Conservation (phyloP, 2,797 vertebrate species). For the Brotula barbata region DNA sequence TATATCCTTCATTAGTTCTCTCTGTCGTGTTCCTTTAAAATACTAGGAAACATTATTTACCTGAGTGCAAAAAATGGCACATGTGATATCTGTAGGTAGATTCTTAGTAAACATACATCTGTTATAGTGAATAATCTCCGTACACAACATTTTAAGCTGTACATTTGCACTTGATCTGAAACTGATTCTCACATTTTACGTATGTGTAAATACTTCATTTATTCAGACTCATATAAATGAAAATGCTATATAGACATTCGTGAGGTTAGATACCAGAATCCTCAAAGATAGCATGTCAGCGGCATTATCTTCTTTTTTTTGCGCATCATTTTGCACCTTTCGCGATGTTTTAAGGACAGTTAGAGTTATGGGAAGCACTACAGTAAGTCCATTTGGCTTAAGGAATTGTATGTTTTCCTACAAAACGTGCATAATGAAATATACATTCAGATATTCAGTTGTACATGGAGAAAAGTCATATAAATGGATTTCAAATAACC, state of each 20-base stretch:
- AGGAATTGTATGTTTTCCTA: slow-evolving; percentile 57
- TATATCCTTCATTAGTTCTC: slow-evolving; percentile 47
- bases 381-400: slow-evolving; percentile 56
- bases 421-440: slow-evolving; percentile 71
- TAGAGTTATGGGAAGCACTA: slow-evolving; percentile 46
- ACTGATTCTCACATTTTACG: slow-evolving; percentile 50
- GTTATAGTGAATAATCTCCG: slow-evolving; percentile 41
- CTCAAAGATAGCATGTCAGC: slow-evolving; percentile 65
- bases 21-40: too few species aligned
- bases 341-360: slow-evolving; percentile 27
- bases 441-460: slow-evolving; percentile 78
- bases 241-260: slow-evolving; percentile 63
- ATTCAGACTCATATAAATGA: slow-evolving; percentile 55
- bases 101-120: slow-evolving; percentile 35
- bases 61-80: slow-evolving; percentile 66
- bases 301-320: slow-evolving; percentile 28
- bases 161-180: slow-evolving; percentile 47
- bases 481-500: slow-evolving; percentile 58
- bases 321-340: slow-evolving; percentile 64
- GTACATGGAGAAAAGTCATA: slow-evolving; percentile 67
- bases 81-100: slow-evolving; percentile 54
- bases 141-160: slow-evolving; percentile 49
- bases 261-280: slow-evolving; percentile 57
- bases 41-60: slow-evolving; percentile 46
- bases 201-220: slow-evolving; percentile 50